Evolutionary conservation across 2,797 vertebrate species (phyloP), one percentile per base, ranked within the genome.

Genomic region (Streptopelia turtur): DNA sequence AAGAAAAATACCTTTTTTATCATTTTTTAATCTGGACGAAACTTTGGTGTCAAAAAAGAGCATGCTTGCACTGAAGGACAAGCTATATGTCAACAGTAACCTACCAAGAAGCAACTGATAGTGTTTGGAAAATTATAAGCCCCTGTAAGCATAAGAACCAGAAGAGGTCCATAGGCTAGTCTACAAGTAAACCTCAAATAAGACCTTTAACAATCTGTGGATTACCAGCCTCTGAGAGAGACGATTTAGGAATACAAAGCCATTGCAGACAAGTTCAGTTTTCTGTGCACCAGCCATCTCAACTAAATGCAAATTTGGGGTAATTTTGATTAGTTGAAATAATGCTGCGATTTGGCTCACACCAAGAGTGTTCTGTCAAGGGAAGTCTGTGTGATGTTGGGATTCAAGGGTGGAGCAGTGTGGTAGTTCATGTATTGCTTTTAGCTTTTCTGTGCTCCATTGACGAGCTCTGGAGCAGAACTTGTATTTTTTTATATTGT

Each of bases 21-120:
- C 9, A 50, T 57, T 3, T 80, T 88, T 24, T 4, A 37, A 37
- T 6, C 10, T 66, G n/a, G 22, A 30, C 23, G 41, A 22, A 65
- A 43, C 24, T 72, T 57, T 2, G 3, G 20, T 80, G 30, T 65
- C 77, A 33, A 41, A 24, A 61, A 70, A 10, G 11, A 43, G 2
- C 4, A 1, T 65, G 11, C 9, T 65, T 80, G 22, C 11, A 4
- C 28, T 15, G 21, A 17, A 41, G 9, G 60, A 35, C 31, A 70
- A 70, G 8, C 13, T 55, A 0, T 43, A 10, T 55, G 16, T 75
- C 8, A 10, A 0, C 77, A 20, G 13, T 63, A 60, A 64, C 18
- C 31, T 82, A 31, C 20, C 4, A 49, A 84, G 39, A 49, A 59
- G n/a, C 17, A 64, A 12, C 6, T 21, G 33, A 27, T 31, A 24